These are phyloP conservation scores for Drosophila grimshawi DNA, from an alignment of 1,140 invertebrate genomes.

Conservation along the genomic window DNA sequence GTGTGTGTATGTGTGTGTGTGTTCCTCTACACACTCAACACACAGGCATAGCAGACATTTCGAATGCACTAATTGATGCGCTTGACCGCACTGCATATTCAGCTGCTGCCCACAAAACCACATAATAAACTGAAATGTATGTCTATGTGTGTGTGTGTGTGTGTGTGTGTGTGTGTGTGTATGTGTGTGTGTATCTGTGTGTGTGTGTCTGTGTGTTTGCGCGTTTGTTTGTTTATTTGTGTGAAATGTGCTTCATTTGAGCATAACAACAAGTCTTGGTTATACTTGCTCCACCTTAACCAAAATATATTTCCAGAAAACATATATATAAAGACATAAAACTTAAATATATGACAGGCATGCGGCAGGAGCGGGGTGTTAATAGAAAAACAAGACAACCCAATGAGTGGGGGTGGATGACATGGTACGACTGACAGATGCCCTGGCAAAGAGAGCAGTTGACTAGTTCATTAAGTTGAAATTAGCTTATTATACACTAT, in stretches of 20 bases:
- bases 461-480: neutral
- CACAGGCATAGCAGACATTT: conserved; percentile 21
- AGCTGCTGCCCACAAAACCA: conserved; percentile 5
- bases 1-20: no score
- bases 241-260: conserved; percentile 57
- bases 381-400: conserved; percentile 9
- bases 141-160: no score
- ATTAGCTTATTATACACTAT: no score
- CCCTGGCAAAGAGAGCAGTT: neutral
- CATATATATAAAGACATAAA: conserved; percentile 34
- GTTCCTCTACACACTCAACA: no score
- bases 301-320: conserved; percentile 34
- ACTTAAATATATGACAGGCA: conserved; percentile 15
- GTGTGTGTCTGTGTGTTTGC: no score
- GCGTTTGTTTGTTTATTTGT: conserved; percentile 1
- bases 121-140: conserved; percentile 43
- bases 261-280: conserved; percentile 29
- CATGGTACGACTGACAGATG: conserved; percentile 6
- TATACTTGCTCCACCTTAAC: conserved; percentile 20
- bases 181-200: no score
- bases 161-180: no score
- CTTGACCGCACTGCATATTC: conserved; percentile 53
- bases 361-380: neutral
- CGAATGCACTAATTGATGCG: conserved; percentile 74
- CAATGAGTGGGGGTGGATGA: neutral